Conservation (phyloP, 2,888 invertebrate genomes). For the Philereme vetulata region DNA sequence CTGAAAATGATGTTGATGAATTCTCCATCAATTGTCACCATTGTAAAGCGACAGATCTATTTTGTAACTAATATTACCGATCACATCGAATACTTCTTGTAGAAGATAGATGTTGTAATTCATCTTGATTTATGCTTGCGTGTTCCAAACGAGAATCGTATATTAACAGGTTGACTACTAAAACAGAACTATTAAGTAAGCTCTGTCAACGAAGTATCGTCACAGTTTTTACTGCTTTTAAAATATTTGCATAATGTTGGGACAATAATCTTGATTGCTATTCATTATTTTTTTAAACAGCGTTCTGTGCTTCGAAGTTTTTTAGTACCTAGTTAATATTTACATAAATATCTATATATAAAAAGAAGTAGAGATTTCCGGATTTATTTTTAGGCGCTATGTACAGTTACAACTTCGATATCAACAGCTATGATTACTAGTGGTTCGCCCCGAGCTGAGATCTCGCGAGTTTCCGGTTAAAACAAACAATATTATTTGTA, state of each 20-base stretch:
- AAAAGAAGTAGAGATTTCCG: no score
- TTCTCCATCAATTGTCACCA: not conserved
- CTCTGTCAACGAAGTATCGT: constrained; percentile 39
- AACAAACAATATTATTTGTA: no score
- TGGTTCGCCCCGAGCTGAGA: no score
- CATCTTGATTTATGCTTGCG: constrained; percentile 76
- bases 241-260: constrained; percentile 42
- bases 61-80: constrained; percentile 56
- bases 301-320: constrained; percentile 9
- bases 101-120: no score
- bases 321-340: constrained; percentile 21
- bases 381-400: no score
- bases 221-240: constrained; percentile 40
- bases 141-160: constrained; percentile 66
- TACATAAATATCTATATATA: constrained; percentile 13
- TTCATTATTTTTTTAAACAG: constrained; percentile 30
- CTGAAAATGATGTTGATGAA: no score
- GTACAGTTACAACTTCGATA: no score
- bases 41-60: constrained; percentile 39
- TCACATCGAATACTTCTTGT: constrained; percentile 65
- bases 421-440: no score
- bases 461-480: no score
- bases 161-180: constrained; percentile 64
- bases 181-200: constrained; percentile 49
- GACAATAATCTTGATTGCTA: constrained; percentile 31